phyloP scores from a whole-genome alignment of 2,113 vertebrate species.

The Rhadina sibilatrix region DNA sequence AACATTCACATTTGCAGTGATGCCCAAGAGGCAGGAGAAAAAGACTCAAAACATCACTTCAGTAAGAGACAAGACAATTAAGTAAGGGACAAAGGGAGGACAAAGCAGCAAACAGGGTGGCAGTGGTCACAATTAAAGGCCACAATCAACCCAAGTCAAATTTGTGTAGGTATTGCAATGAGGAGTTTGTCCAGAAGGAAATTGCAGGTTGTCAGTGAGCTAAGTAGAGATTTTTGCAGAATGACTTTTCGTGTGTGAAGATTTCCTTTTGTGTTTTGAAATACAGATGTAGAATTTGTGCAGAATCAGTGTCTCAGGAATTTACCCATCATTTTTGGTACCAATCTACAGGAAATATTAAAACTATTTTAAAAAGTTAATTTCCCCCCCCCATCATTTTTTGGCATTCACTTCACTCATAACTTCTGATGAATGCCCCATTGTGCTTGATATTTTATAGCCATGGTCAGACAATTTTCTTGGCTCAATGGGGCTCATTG shows the following conservation, averaged over 20 bases:
- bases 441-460: background rate
- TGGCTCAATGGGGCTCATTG: background rate
- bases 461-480: background rate
- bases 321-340: too few species aligned
- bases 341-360: background rate
- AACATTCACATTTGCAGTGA: background rate
- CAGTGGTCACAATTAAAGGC: background rate
- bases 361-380: background rate
- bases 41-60: background rate
- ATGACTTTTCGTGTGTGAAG: background rate
- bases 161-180: background rate
- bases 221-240: background rate
- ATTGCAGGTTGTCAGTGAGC: background rate
- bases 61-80: background rate
- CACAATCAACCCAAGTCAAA: background rate
- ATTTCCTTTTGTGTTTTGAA: background rate
- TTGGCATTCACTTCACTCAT: background rate
- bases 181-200: background rate
- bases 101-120: background rate
- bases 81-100: background rate
- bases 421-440: background rate
- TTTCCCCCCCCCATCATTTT: background rate
- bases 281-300: background rate
- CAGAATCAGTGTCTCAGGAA: background rate
- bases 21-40: background rate